phyloP scores from a whole-genome alignment of 1,140 invertebrate species.

The Drosophila nikananu region DNA sequence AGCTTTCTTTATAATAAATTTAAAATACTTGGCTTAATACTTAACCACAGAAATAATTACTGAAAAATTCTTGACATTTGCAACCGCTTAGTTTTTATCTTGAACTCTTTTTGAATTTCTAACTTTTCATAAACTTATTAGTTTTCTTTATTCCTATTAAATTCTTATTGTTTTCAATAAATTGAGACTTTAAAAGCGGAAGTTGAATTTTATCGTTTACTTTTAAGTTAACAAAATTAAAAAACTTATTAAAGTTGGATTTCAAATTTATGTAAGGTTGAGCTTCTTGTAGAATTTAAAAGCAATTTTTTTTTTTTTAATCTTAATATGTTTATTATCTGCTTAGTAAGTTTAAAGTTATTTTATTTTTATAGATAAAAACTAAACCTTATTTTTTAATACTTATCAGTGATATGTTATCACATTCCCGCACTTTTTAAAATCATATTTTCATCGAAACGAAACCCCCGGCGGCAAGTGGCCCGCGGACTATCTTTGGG shows the following conservation, averaged over 20 bases:
- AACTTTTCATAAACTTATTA: too few relatives aligned
- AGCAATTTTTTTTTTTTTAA: background rate
- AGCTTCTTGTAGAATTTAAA: background rate
- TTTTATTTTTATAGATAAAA: background rate
- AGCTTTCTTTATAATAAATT: background rate
- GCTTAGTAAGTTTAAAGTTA: background rate
- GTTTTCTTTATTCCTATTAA: too few relatives aligned
- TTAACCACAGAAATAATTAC: too few relatives aligned
- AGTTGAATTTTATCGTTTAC: too few relatives aligned
- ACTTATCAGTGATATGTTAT: background rate
- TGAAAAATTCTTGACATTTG: too few relatives aligned
- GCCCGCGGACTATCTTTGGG: slow-evolving; percentile 6
- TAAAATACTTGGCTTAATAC: background rate
- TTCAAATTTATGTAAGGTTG: background rate
- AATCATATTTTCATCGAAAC: background rate
- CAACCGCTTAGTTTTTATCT: too few relatives aligned
- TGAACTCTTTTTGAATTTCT: too few relatives aligned
- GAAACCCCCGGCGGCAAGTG: slow-evolving; percentile 43
- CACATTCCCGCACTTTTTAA: background rate
- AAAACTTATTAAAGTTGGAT: too few relatives aligned
- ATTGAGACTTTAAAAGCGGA: too few relatives aligned
- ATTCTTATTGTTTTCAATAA: too few relatives aligned
- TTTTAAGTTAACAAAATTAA: too few relatives aligned
- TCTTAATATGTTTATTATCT: background rate
- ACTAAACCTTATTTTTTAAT: background rate